A percentile compares a stretch with the other conserved stretches of the same genome.
Conservation (phyloP, 2,888 invertebrate species). For the Lordiphosa andalusiaca region DNA sequence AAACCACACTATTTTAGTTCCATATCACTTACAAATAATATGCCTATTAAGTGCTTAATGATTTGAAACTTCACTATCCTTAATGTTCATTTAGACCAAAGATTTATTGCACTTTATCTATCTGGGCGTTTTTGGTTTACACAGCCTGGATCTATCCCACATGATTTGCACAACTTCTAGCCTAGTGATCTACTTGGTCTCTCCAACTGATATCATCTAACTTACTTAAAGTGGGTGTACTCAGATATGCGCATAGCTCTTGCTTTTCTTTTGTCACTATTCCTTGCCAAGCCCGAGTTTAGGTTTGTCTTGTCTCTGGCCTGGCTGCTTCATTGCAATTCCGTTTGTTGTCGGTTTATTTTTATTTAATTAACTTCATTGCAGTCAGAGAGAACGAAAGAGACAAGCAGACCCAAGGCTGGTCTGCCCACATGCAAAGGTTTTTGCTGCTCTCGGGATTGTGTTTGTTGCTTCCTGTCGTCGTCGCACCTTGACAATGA, state of each 20-base stretch:
- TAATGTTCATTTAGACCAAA: too few species aligned
- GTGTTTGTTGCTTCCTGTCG: conserved; percentile 30
- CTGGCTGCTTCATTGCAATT: conserved; percentile 42
- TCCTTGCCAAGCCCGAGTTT: conserved; percentile 12
- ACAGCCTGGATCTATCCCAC: background rate
- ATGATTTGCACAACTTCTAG: too few species aligned
- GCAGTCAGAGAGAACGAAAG: conserved; percentile 17
- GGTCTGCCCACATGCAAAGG: conserved; percentile 57
- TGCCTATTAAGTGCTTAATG: too few species aligned
- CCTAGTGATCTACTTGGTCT: conserved; percentile 61
- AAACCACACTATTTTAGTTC: too few species aligned
- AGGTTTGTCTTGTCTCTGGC: conserved; percentile 1
- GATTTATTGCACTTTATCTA: too few species aligned
- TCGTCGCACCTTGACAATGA: conserved; percentile 70
- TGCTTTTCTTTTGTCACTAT: conserved; percentile 17
- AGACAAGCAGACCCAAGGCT: conserved; percentile 20
- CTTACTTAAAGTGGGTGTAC: conserved; percentile 1
- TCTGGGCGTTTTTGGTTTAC: conserved; percentile 17
- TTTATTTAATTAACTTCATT: conserved; percentile 73
- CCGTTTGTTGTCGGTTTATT: conserved; percentile 65
- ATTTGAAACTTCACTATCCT: too few species aligned
- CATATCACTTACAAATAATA: too few species aligned
- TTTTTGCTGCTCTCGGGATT: conserved; percentile 17
- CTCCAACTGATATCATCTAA: conserved; percentile 29
- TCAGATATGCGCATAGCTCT: conserved; percentile 39